Evolutionary conservation across 2,113 vertebrate species (phyloP).

Genomic region (Oostethus manadensis): DNA sequence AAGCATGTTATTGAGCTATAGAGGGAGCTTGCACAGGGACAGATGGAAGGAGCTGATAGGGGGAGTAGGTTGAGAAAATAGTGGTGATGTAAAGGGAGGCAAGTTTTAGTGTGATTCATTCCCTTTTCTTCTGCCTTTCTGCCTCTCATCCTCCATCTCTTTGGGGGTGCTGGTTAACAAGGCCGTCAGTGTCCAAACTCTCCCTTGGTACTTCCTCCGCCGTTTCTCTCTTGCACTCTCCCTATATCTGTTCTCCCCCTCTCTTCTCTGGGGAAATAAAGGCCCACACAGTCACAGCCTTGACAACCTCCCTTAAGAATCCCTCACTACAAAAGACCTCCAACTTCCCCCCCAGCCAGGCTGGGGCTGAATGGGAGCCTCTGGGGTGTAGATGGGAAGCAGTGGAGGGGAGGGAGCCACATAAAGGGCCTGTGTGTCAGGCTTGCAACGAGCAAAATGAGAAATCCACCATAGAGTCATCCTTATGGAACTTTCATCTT

Average conservation of each 20-base stretch:
- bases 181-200: slow-evolving; percentile 71
- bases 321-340: slow-evolving; percentile 63
- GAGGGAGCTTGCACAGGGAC: slow-evolving; percentile 43
- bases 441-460: slow-evolving; percentile 48
- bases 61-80: slow-evolving; percentile 40
- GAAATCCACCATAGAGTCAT: slow-evolving; percentile 45
- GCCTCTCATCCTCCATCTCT: slow-evolving; percentile 55
- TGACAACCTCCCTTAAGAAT: slow-evolving; percentile 72
- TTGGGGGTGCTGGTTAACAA: slow-evolving; percentile 59
- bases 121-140: slow-evolving; percentile 38
- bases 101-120: slow-evolving; percentile 32
- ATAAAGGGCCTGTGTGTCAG: slow-evolving; percentile 73
- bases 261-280: slow-evolving; percentile 62
- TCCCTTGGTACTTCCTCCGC: slow-evolving; percentile 41
- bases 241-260: slow-evolving; percentile 52
- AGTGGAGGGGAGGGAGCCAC: slow-evolving; percentile 57
- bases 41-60: slow-evolving; percentile 46
- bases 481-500: slow-evolving; percentile 39
- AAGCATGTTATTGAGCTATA: slow-evolving; percentile 57
- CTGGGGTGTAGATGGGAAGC: slow-evolving; percentile 67
- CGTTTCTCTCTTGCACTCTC: slow-evolving; percentile 52
- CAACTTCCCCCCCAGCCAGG: slow-evolving; percentile 63
- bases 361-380: slow-evolving; percentile 67
- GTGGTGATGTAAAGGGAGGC: slow-evolving; percentile 63
- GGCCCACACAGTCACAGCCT: slow-evolving; percentile 75